phyloP scores from a whole-genome alignment of 2,888 invertebrate genomes.

The Chymomyza fuscimana region DNA sequence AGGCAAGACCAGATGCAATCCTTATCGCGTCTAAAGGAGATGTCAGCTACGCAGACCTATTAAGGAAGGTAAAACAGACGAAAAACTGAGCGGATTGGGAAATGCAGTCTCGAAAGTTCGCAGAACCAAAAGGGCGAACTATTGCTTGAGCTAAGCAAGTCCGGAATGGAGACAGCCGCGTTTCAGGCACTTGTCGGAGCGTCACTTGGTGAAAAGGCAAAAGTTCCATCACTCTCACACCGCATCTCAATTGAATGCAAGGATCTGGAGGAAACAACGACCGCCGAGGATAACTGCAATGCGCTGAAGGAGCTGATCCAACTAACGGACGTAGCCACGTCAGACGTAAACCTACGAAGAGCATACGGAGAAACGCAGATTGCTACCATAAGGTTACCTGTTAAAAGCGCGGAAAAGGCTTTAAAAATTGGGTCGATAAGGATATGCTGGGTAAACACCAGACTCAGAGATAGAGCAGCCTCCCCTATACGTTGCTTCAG shows the following conservation, averaged over 20 bases:
- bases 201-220: background rate
- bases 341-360: background rate
- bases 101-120: no score
- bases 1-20: background rate
- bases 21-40: background rate
- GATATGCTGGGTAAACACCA: background rate
- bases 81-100: no score
- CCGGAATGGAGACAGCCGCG: background rate
- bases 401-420: no score
- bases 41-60: background rate
- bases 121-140: conserved; percentile 2
- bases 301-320: background rate
- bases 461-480: no score
- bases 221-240: background rate
- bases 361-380: no score
- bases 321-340: background rate
- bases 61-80: no score
- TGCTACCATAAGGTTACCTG: no score
- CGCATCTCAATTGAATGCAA: background rate
- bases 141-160: background rate
- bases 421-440: background rate
- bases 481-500: background rate
- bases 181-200: background rate
- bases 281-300: background rate
- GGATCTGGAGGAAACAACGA: background rate